Evolutionary conservation across 2,113 vertebrate species (phyloP).

Genomic region (Agapornis roseicollis): DNA sequence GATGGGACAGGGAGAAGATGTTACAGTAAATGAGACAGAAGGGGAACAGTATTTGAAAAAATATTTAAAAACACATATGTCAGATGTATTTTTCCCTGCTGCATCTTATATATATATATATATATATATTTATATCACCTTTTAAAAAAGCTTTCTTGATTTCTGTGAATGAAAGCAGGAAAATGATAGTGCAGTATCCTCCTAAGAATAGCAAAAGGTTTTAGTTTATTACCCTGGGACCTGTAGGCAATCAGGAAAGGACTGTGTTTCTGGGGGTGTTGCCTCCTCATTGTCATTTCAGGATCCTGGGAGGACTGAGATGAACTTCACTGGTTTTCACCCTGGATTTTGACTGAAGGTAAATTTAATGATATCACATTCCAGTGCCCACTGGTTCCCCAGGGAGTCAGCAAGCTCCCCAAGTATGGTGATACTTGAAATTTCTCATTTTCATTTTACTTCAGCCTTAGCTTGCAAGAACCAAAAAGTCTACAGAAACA

Average conservation of each 20-base stretch:
- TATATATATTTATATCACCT: background rate
- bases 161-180: background rate
- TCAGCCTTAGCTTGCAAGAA: background rate
- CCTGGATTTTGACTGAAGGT: background rate
- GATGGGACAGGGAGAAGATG: background rate
- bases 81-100: background rate
- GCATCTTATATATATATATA: background rate
- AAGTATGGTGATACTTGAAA: rapidly evolving
- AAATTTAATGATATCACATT: background rate
- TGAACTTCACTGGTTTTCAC: background rate
- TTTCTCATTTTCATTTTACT: background rate
- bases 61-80: background rate
- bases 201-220: background rate
- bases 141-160: background rate
- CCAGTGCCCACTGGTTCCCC: background rate
- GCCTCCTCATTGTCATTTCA: background rate
- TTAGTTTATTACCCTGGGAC: background rate
- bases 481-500: background rate
- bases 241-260: background rate
- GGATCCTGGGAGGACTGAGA: background rate
- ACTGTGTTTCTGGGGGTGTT: background rate
- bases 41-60: background rate
- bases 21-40: background rate
- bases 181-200: background rate
- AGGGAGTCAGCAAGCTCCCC: background rate